These are phyloP conservation scores for Naso thynnoides DNA, from an alignment of 2,797 vertebrate species.

Conservation along the genomic window DNA sequence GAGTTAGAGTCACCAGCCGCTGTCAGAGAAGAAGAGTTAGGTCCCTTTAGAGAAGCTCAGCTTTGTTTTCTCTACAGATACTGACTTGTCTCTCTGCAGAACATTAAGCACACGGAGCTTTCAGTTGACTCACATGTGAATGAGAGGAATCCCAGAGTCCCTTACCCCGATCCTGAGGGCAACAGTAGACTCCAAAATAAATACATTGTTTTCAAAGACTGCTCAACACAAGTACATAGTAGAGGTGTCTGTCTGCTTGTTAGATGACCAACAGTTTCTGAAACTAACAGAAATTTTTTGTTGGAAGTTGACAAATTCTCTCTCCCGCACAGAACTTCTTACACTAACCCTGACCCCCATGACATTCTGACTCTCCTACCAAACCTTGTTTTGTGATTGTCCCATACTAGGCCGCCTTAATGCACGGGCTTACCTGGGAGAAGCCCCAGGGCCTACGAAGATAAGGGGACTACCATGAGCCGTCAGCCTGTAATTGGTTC, in stretches of 20 bases:
- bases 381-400: background rate
- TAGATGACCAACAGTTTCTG: no score
- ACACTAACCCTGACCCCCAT: background rate
- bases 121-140: background rate
- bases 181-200: constrained; percentile 20
- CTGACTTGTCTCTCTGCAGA: constrained; percentile 41
- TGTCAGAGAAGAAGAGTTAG: constrained; percentile 76
- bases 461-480: no score
- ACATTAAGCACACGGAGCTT: constrained; percentile 14
- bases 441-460: no score
- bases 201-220: background rate
- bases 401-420: no score
- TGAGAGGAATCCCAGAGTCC: background rate
- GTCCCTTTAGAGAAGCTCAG: constrained; percentile 63
- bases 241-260: no score
- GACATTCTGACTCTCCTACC: background rate
- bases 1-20: constrained; percentile 68
- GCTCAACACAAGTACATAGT: background rate
- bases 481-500: no score
- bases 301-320: background rate
- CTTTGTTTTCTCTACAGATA: constrained; percentile 16
- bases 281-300: no score
- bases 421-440: no score
- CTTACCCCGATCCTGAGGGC: background rate
- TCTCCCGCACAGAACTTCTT: background rate